A percentile compares a stretch with the other conserved stretches of the same genome.
phyloP scores from a whole-genome alignment of 2,888 invertebrate genomes.

The Chirona hameri region DNA sequence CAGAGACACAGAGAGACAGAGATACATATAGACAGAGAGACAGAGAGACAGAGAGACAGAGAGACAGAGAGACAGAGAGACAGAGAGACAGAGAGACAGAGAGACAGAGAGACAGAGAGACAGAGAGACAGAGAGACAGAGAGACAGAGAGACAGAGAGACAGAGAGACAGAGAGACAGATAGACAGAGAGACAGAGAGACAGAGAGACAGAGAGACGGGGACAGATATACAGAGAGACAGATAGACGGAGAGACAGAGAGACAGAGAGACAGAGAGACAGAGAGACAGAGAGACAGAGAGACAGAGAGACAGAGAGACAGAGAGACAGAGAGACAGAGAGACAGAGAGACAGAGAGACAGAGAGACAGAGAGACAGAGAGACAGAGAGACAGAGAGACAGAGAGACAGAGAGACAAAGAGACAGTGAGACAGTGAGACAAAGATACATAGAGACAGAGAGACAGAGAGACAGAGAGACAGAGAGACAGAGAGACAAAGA shows the following conservation, averaged over 20 bases:
- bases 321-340: slow-evolving; percentile 6
- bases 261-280: slow-evolving; percentile 24
- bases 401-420: slow-evolving; percentile 26
- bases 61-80: neutral
- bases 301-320: neutral
- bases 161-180: slow-evolving; percentile 26
- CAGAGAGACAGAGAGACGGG: neutral
- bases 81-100: slow-evolving; percentile 5
- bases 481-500: neutral
- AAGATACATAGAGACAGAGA: neutral
- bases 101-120: neutral
- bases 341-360: neutral
- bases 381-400: slow-evolving; percentile 24
- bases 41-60: slow-evolving; percentile 13
- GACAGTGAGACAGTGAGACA: no score
- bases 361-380: slow-evolving; percentile 27
- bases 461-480: slow-evolving; percentile 5
- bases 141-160: slow-evolving; percentile 6
- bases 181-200: neutral
- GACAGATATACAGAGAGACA: neutral
- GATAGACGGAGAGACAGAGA: slow-evolving; percentile 27
- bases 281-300: slow-evolving; percentile 26
- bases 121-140: slow-evolving; percentile 30
- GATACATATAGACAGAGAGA: slow-evolving; percentile 13
- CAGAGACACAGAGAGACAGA: slow-evolving; percentile 30